phyloP scores from a whole-genome alignment of 2,113 vertebrate genomes.

The Nyctereutes procyonoides region DNA sequence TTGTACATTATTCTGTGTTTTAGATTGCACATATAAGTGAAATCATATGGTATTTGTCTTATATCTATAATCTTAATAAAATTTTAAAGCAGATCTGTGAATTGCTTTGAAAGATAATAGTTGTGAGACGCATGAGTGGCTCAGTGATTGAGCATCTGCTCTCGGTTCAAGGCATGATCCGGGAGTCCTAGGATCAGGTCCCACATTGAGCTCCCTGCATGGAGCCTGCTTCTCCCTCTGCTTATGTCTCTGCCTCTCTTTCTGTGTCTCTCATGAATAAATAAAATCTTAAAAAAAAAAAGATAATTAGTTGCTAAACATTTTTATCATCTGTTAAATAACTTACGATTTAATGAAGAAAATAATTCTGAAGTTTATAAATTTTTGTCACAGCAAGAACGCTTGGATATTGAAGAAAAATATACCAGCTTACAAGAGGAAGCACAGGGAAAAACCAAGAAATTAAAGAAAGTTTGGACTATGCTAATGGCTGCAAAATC shows the following conservation, averaged over 20 bases:
- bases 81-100: conserved; percentile 1
- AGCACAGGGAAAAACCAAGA: conserved; percentile 99
- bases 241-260: too few species aligned
- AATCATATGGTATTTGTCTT: not conserved
- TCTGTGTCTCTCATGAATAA: too few species aligned
- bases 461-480: conserved; percentile 99
- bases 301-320: not conserved
- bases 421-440: conserved; percentile 99
- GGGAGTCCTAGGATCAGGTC: too few species aligned
- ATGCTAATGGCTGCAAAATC: conserved; percentile 99
- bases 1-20: not conserved
- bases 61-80: not conserved
- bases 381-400: conserved; percentile 93
- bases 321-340: conserved; percentile 24
- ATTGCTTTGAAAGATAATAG: conserved; percentile 28
- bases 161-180: too few species aligned
- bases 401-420: conserved; percentile 98
- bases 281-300: too few species aligned
- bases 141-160: too few species aligned
- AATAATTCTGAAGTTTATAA: conserved; percentile 54
- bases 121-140: not conserved
- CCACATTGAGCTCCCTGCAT: too few species aligned
- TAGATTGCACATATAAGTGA: not conserved
- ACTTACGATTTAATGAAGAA: conserved; percentile 49
- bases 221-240: too few species aligned